These are phyloP conservation scores for Halichondria panicea DNA, from an alignment of 37 sponge, comb jelly and placozoan species.

Conservation along the genomic window DNA sequence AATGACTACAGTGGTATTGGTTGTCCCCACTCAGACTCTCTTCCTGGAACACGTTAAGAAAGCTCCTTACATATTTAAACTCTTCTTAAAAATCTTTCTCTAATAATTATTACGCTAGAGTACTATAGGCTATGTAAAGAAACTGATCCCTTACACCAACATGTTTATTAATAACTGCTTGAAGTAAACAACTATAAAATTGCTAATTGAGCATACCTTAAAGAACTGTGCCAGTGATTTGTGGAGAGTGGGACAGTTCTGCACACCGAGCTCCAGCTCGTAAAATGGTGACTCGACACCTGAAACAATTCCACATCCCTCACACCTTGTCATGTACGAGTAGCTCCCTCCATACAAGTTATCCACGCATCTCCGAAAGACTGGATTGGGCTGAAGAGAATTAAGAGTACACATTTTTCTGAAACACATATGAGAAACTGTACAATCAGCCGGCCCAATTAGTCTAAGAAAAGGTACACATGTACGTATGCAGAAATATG, in stretches of 20 bases:
- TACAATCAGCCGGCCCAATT: too few species aligned
- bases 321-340: slow-evolving; percentile 59
- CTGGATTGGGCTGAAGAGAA: neutral
- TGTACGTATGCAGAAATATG: too few species aligned
- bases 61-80: too few species aligned
- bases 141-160: too few species aligned
- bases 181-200: too few species aligned
- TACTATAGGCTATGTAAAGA: too few species aligned
- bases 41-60: slow-evolving; percentile 9
- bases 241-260: slow-evolving; percentile 7
- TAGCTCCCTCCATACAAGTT: slow-evolving; percentile 30
- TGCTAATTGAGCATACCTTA: slow-evolving; percentile 11
- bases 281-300: neutral
- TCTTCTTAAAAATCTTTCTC: too few species aligned
- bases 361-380: neutral
- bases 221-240: slow-evolving; percentile 46
- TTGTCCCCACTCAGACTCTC: slow-evolving; percentile 46
- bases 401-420: too few species aligned
- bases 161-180: too few species aligned
- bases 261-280: slow-evolving; percentile 44
- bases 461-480: too few species aligned
- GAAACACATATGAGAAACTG: too few species aligned
- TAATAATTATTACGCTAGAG: too few species aligned
- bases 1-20: slow-evolving; percentile 48
- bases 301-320: slow-evolving; percentile 3